A percentile compares a stretch with the other conserved stretches of the same genome.
Conservation (phyloP, 2,113 vertebrate species). For the Semnornis frantzii region DNA sequence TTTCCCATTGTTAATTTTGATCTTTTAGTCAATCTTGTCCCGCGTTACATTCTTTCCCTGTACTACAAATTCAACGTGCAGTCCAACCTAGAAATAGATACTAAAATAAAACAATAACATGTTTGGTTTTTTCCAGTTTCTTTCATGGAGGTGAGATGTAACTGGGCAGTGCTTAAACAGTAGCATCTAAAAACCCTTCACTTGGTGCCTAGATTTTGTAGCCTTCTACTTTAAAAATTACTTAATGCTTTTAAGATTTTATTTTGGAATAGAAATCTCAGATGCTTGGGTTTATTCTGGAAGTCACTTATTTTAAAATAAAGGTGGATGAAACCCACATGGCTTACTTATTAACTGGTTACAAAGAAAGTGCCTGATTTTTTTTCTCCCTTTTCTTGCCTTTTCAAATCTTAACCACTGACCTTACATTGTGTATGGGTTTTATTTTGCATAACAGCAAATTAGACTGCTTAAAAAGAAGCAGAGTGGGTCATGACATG, state of each 20-base stretch:
- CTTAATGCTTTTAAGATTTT: neutral
- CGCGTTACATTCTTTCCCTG: neutral
- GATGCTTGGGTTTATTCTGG: neutral
- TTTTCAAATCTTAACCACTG: neutral
- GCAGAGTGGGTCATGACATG: neutral
- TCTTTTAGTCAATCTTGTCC: neutral
- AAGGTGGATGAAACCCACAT: neutral
- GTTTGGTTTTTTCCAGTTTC: neutral
- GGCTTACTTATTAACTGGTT: neutral
- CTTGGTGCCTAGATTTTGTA: neutral
- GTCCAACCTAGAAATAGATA: neutral
- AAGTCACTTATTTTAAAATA: neutral
- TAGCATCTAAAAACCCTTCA: neutral
- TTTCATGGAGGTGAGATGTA: neutral
- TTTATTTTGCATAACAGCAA: neutral
- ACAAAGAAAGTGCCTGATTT: neutral
- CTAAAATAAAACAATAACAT: neutral
- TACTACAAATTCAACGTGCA: neutral
- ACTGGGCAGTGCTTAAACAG: neutral
- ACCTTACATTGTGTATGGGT: neutral
- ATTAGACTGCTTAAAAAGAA: neutral
- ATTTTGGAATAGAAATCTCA: neutral
- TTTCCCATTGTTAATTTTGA: neutral
- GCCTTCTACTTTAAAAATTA: neutral
- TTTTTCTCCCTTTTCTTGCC: neutral